These are phyloP conservation scores for Ennomos quercinarius DNA, from an alignment of 2,888 invertebrate species.

Conservation along the genomic window DNA sequence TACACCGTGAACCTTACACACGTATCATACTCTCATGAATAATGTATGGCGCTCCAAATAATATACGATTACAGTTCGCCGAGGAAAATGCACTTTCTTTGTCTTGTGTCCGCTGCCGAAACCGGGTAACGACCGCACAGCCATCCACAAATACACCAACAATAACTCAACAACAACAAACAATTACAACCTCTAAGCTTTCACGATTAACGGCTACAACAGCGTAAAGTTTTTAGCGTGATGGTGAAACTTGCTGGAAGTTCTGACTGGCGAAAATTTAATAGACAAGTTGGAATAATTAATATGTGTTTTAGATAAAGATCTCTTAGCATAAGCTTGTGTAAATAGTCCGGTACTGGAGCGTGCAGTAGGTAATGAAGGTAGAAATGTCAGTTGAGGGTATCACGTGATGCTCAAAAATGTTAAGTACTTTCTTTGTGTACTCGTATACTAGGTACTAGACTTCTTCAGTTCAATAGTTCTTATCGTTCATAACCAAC, in stretches of 20 bases:
- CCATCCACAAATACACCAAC: not conserved
- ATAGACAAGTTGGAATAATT: conserved; percentile 26
- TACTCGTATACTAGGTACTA: too few species aligned
- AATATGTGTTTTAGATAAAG: conserved; percentile 26
- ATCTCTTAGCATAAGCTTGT: conserved; percentile 24
- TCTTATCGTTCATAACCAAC: too few species aligned
- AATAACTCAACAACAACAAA: not conserved
- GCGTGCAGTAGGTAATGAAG: conserved; percentile 9
- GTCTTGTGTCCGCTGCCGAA: conserved; percentile 53
- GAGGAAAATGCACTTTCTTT: conserved; percentile 83
- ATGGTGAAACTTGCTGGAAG: conserved; percentile 2
- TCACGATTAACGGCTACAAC: not conserved
- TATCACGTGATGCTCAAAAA: conserved; percentile 1
- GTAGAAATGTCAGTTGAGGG: not conserved
- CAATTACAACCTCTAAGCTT: not conserved
- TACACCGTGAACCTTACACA: conserved; percentile 69
- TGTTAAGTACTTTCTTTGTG: too few species aligned
- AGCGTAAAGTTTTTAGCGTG: not conserved
- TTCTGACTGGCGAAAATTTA: conserved; percentile 24
- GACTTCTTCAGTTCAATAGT: too few species aligned
- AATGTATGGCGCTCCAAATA: conserved; percentile 80
- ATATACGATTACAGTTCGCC: conserved; percentile 70
- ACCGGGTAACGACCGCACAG: conserved; percentile 32
- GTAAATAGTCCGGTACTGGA: conserved; percentile 15
- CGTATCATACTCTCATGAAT: conserved; percentile 81